Conservation (phyloP, 2,888 invertebrate genomes). For the Polydrusus pterygomalis region DNA sequence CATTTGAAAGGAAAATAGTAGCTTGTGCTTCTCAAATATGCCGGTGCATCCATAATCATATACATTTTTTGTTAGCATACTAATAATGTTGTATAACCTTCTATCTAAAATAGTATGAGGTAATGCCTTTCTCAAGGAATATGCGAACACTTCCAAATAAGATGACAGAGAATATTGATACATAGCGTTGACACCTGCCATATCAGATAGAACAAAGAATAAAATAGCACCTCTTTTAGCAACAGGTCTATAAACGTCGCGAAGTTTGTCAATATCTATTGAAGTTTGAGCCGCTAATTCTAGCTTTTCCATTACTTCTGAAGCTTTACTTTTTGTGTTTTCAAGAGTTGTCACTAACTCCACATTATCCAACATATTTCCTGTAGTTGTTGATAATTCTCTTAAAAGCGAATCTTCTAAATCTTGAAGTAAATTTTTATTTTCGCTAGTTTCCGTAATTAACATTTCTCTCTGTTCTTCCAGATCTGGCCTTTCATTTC, state of each 20-base stretch:
- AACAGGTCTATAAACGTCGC: conserved; percentile 90
- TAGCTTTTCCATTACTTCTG: conserved; percentile 88
- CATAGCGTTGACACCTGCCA: conserved; percentile 92
- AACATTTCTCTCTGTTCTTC: conserved; percentile 90
- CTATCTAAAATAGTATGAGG: conserved; percentile 86
- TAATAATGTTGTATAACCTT: conserved; percentile 87
- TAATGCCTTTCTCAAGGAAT: conserved; percentile 86
- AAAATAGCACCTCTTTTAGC: conserved; percentile 91
- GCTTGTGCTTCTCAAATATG: conserved; percentile 93
- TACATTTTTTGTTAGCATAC: conserved; percentile 89
- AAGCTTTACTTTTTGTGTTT: conserved; percentile 90
- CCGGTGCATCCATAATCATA: conserved; percentile 95
- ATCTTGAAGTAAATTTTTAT: conserved; percentile 87
- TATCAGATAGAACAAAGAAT: conserved; percentile 92
- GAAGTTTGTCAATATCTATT: conserved; percentile 85
- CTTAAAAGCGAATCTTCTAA: conserved; percentile 90
- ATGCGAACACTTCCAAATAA: conserved; percentile 89
- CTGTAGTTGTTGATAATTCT: conserved; percentile 89
- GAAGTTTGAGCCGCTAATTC: conserved; percentile 84
- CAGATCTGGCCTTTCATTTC: conserved; percentile 89
- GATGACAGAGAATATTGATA: conserved; percentile 93
- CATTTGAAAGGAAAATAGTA: conserved; percentile 94
- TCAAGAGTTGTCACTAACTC: conserved; percentile 91
- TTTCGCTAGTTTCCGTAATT: conserved; percentile 89
- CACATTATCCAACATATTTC: conserved; percentile 94